These are phyloP conservation scores for Rhodeus uyekii DNA, from an alignment of 2,797 vertebrate genomes.

Conservation along the genomic window DNA sequence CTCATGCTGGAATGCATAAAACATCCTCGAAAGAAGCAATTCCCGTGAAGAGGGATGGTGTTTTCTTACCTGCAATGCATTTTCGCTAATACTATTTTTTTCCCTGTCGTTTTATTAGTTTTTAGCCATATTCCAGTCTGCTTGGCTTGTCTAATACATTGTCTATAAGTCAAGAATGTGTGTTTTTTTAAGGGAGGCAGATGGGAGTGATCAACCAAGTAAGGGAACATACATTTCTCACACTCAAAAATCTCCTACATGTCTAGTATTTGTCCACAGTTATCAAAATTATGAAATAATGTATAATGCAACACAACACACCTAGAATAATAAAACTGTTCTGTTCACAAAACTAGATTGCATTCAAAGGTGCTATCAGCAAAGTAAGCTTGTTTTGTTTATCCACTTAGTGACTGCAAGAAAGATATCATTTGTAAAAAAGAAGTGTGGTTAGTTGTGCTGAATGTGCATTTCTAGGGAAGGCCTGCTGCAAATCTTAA, in stretches of 20 bases:
- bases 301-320: neutral
- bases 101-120: no score
- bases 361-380: neutral
- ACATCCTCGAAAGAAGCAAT: neutral
- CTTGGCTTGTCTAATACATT: neutral
- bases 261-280: neutral
- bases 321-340: neutral
- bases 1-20: neutral
- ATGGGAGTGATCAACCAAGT: neutral
- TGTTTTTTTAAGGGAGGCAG: neutral
- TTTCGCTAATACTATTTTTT: neutral
- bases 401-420: no score
- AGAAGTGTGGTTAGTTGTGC: no score
- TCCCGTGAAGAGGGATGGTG: neutral
- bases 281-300: neutral
- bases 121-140: neutral
- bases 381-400: neutral
- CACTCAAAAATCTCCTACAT: neutral
- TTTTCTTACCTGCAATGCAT: conserved; percentile 13
- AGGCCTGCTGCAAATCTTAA: no score
- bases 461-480: no score
- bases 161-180: neutral
- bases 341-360: neutral
- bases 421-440: no score
- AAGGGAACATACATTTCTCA: neutral